phyloP scores from a whole-genome alignment of 2,113 vertebrate species.

The Pagrus major region DNA sequence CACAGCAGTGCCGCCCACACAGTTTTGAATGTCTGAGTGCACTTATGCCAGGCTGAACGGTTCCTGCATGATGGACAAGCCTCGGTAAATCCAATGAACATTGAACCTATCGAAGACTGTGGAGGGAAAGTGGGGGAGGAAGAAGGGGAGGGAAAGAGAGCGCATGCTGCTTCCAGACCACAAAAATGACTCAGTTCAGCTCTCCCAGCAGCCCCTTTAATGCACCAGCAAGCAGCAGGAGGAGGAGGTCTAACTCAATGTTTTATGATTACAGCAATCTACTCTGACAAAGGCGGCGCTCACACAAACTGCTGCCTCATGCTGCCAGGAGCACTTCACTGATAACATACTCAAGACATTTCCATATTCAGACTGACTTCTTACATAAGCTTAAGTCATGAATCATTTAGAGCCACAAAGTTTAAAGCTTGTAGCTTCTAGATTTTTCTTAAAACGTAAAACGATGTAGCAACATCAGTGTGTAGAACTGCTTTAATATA shows the following conservation, averaged over 20 bases:
- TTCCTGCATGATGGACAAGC: background rate
- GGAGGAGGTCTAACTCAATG: slow-evolving; percentile 33
- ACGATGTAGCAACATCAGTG: too few species aligned
- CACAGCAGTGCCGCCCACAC: background rate
- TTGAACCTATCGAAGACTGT: slow-evolving; percentile 14
- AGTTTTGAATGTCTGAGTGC: slow-evolving; percentile 19
- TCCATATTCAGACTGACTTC: background rate
- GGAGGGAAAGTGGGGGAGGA: background rate
- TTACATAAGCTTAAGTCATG: background rate
- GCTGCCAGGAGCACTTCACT: background rate
- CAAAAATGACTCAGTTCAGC: slow-evolving; percentile 55
- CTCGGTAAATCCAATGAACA: slow-evolving; percentile 30
- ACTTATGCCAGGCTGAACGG: slow-evolving; percentile 2
- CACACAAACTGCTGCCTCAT: slow-evolving; percentile 21
- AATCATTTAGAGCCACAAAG: background rate
- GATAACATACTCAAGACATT: background rate
- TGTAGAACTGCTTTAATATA: background rate
- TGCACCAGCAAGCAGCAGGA: slow-evolving; percentile 23
- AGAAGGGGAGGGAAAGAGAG: background rate
- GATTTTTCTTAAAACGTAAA: too few species aligned
- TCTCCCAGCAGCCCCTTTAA: slow-evolving; percentile 31
- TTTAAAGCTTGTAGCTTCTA: background rate
- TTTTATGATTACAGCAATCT: slow-evolving; percentile 48
- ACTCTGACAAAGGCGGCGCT: background rate
- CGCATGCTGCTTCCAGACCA: slow-evolving; percentile 50